Base-by-base conservation (phyloP, 2,888 invertebrate genomes). In the Rhorus exstirpatorius region DNA sequence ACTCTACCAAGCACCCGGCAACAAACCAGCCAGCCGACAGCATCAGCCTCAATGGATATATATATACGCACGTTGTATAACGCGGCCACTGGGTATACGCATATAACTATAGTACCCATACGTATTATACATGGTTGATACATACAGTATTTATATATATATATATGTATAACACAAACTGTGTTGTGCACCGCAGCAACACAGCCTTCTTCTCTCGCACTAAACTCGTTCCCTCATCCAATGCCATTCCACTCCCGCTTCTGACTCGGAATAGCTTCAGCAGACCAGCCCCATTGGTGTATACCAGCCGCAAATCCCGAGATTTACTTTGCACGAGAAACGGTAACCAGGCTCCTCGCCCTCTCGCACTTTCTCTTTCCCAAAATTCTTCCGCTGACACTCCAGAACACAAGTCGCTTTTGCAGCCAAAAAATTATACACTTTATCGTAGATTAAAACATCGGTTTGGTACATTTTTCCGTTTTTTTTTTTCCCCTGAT, bases 21-120 rank as follows among this genome's bases (percentile, higher is more conserved):
- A 79, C 55, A 60, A 83, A 80, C 78, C 79, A 81, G 75, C 71
- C 63, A 79, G 38, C 55, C 55, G 46, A 46, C 46, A 31, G 65
- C 31, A 58, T 65, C 72, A 46, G 75, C 65, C 55, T 71, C 63
- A 58, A 55, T 71, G 65, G 12, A 65, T 71, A 71, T 65, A 51
- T 75, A 51, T 26, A 65, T 35, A 35, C 35, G 19, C 44, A 14
- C 38, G 24, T 19, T 61, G 63, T 38, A 79, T 41, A 51, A 31
- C 44, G n/a, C 26, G 4, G 19, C 70, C 51, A 63, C 61, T 35
- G 46, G 38, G 17, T 74, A 38, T 68, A 46, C 68, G 53, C 24
- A 44, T 70, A 41, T 51, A 65, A 35, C 46, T 75, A 46, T n/a
- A 49, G 19, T 49, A 55, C 63, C 35, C 63, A 14, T 53, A 63